Evolutionary conservation across 2,888 invertebrate species (phyloP), one percentile per base, ranked within the genome.

Genomic region (Caenorhabditis sulstoni): DNA sequence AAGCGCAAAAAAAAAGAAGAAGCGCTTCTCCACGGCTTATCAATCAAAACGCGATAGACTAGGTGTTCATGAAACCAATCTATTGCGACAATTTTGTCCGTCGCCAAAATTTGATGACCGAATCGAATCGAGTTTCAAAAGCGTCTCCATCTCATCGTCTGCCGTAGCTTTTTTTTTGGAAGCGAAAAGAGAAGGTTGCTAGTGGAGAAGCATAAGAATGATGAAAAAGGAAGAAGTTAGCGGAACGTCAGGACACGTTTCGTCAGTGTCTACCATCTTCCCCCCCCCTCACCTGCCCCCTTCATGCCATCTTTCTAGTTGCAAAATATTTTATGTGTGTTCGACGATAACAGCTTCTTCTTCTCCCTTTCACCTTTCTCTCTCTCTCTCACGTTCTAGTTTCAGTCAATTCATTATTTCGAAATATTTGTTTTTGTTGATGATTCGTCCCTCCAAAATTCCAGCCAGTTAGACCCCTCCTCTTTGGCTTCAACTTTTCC

Each of bases 181-280:
- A 14, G 44, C 18, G 35, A 53, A 53, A 1, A 20, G 53, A 20
- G 35, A 39, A 20, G 18, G 11, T 29, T 35, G 47, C 16, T 18
- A 35, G 37, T n/a, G n/a, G 57, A 66, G 57, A 53, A 37, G 57
- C 23, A 44, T 20, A 29, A 41, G 23, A 59, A 49, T 45, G 66
- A 68, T 68, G 67, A 71, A 71, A 71, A 71, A 64, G 64, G 64
- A 61, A 71, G 71, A 71, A 71, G 71, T 71, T 71, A 71, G 73
- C 64, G 73, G 73, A 73, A 73, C 73, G 73, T 73, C 64, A 73
- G 73, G 73, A 73, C 73, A 73, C 73, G 73, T 73, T 73, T 73
- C 73, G 57, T 73, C 73, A 73, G 64, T 64, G 73, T 73, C 73
- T 64, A 64, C 64, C 64, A 57, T 57, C 64, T 64, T 41, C 62